Evolutionary conservation across 2,797 vertebrate species (phyloP).

Genomic region (Lutjanus campechanus): DNA sequence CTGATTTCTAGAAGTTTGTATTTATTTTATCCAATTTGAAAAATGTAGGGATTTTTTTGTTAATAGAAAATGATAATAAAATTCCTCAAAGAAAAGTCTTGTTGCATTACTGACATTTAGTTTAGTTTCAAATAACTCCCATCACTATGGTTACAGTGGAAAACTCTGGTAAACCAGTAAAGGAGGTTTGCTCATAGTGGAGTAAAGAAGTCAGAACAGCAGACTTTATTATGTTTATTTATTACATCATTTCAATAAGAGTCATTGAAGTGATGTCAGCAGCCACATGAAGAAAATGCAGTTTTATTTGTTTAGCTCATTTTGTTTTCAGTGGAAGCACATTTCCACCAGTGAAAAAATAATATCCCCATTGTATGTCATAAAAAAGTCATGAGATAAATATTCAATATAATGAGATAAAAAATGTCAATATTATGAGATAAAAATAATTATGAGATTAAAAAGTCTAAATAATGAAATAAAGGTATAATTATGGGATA

Average conservation of each 20-base stretch:
- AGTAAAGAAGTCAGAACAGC: background rate
- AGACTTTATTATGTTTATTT: background rate
- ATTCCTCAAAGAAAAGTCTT: background rate
- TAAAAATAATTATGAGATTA: too few relatives aligned
- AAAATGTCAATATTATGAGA: too few relatives aligned
- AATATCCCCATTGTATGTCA: too few relatives aligned
- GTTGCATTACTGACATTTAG: background rate
- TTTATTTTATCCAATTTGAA: background rate
- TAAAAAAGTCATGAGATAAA: too few relatives aligned
- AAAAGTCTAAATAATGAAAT: too few relatives aligned
- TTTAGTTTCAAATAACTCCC: background rate
- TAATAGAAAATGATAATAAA: background rate
- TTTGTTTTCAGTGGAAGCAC: too few relatives aligned
- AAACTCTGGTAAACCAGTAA: too few relatives aligned
- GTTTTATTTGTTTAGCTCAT: too few relatives aligned
- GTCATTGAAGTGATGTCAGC: background rate
- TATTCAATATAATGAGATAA: too few relatives aligned
- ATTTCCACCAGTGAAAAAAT: too few relatives aligned
- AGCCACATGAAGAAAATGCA: background rate
- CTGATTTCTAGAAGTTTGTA: background rate
- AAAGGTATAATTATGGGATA: too few relatives aligned
- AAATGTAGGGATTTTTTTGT: background rate
- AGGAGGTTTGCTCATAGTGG: background rate
- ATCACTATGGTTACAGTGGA: background rate
- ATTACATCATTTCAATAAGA: background rate